These are phyloP conservation scores for Orchesellides sinensis DNA, from an alignment of 2,888 invertebrate genomes.

Conservation along the genomic window DNA sequence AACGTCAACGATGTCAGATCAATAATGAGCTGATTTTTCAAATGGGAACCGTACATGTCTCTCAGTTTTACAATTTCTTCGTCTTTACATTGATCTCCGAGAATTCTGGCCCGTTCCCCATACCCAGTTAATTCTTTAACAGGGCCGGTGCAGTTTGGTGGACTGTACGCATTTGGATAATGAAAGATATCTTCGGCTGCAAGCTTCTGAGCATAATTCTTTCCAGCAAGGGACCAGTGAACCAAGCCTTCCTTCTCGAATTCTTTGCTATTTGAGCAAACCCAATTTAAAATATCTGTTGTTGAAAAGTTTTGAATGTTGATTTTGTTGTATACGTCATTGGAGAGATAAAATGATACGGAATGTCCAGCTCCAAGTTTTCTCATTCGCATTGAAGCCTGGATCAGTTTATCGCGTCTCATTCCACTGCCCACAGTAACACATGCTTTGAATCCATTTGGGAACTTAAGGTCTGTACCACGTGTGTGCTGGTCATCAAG, in stretches of 20 bases:
- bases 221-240: conserved; percentile 19
- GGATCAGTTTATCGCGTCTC: conserved; percentile 42
- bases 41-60: conserved; percentile 33
- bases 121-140: background rate
- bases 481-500: conserved; percentile 53
- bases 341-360: conserved; percentile 59
- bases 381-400: conserved; percentile 49
- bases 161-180: conserved; percentile 1
- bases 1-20: no score
- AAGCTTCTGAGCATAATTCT: conserved; percentile 28
- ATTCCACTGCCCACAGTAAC: conserved; percentile 25
- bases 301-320: no score
- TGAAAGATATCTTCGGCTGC: conserved; percentile 23
- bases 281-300: conserved; percentile 20
- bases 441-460: background rate
- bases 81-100: conserved; percentile 28
- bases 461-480: conserved; percentile 45
- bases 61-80: conserved; percentile 40
- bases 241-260: conserved; percentile 39
- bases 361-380: no score
- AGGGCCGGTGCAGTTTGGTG: background rate
- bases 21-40: no score
- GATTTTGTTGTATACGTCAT: conserved; percentile 55
- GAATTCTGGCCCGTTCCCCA: background rate
- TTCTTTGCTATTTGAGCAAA: conserved; percentile 22